Conservation (phyloP, 2,797 vertebrate species). For the Chromobotia macracanthus region DNA sequence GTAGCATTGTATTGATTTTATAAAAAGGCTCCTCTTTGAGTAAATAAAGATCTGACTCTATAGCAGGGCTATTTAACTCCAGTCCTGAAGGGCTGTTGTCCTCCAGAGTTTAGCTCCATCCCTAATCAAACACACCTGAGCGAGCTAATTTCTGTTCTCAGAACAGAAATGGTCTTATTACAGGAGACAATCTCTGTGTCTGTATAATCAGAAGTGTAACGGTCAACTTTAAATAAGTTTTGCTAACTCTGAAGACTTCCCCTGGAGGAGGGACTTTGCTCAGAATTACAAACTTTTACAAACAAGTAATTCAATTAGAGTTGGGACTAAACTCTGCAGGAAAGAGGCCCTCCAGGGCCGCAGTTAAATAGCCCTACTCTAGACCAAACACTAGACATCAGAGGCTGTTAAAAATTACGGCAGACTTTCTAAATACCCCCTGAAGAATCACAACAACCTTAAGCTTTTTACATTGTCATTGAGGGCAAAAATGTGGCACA, state of each 20-base stretch:
- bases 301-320: not conserved
- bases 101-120: not conserved
- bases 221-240: not conserved
- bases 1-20: not conserved
- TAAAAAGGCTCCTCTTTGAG: not conserved
- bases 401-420: not conserved
- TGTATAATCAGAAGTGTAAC: not conserved
- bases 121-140: not conserved
- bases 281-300: not conserved
- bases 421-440: constrained; percentile 18
- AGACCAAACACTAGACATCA: not conserved
- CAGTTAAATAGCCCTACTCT: not conserved
- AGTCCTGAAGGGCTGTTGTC: not conserved
- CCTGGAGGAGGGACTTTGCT: not conserved
- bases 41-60: not conserved
- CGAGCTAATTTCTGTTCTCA: too few relatives aligned
- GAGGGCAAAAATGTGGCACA: constrained; percentile 23
- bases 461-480: constrained; percentile 32
- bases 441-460: constrained; percentile 24
- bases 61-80: not conserved
- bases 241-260: not conserved
- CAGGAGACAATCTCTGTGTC: not conserved
- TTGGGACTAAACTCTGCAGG: too few relatives aligned
- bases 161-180: too few relatives aligned
- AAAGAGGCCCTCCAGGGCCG: not conserved